Percentiles rank a stretch among this genome's conserved stretches.
These are phyloP conservation scores for Acanthopleura granulata DNA, from an alignment of 2,888 invertebrate genomes.

Conservation along the genomic window DNA sequence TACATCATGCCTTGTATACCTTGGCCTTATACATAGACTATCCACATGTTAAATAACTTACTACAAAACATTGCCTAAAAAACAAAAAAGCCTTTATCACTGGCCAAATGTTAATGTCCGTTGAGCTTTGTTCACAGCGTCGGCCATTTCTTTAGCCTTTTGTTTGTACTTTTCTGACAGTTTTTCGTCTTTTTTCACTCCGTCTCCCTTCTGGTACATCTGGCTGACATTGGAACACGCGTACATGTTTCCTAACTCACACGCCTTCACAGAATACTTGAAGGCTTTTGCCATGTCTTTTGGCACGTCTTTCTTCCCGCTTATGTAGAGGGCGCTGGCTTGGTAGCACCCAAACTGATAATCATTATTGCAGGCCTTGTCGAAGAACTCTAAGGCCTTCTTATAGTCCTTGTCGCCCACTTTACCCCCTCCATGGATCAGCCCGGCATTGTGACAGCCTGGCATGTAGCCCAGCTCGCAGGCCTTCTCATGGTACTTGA, in stretches of 20 bases:
- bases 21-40: too few species aligned
- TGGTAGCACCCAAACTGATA: slow-evolving; percentile 84
- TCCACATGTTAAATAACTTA: too few species aligned
- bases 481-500: slow-evolving; percentile 45
- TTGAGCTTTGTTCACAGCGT: slow-evolving; percentile 73
- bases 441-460: slow-evolving; percentile 56
- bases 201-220: slow-evolving; percentile 77
- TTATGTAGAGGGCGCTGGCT: slow-evolving; percentile 83
- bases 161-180: slow-evolving; percentile 82
- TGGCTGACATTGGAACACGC: slow-evolving; percentile 91
- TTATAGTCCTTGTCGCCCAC: slow-evolving; percentile 29
- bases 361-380: slow-evolving; percentile 82
- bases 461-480: slow-evolving; percentile 46
- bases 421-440: slow-evolving; percentile 34
- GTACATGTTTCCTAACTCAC: slow-evolving; percentile 83
- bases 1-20: too few species aligned
- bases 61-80: background rate
- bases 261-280: slow-evolving; percentile 82
- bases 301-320: slow-evolving; percentile 75
- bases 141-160: slow-evolving; percentile 80
- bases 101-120: slow-evolving; percentile 22
- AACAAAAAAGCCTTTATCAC: slow-evolving; percentile 11
- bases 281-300: slow-evolving; percentile 84
- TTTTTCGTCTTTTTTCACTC: slow-evolving; percentile 80
- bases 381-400: slow-evolving; percentile 79